Evolutionary conservation across 1,140 invertebrate species (phyloP).

Genomic region (Spodoptera litura): DNA sequence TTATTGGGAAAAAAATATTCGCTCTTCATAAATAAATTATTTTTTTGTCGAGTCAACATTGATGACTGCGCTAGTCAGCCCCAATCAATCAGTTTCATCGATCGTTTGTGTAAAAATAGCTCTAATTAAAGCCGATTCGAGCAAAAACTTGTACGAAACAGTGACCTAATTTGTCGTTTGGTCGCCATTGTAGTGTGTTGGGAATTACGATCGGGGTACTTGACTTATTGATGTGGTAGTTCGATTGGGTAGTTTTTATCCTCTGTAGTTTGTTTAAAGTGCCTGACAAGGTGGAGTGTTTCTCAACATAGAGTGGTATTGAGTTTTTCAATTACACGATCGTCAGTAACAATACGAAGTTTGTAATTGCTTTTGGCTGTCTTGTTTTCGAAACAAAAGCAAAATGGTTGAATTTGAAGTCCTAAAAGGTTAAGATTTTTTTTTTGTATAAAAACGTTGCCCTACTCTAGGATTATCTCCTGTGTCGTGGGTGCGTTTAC

Average conservation of each 20-base stretch:
- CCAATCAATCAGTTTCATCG: conserved; percentile 28
- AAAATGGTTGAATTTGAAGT: too few relatives aligned
- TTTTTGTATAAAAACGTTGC: too few relatives aligned
- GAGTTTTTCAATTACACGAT: too few relatives aligned
- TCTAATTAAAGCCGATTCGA: conserved; percentile 27
- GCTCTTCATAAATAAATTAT: conserved; percentile 23
- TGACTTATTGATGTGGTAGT: conserved; percentile 1
- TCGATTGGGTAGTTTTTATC: neutral
- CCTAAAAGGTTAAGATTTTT: too few relatives aligned
- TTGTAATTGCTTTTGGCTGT: too few relatives aligned
- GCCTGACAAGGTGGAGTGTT: too few relatives aligned
- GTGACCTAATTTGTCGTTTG: conserved; percentile 26
- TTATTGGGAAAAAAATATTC: conserved; percentile 23
- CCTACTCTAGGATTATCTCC: too few relatives aligned
- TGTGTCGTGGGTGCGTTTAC: too few relatives aligned
- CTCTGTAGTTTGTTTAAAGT: too few relatives aligned
- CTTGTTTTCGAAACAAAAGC: too few relatives aligned
- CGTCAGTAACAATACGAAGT: too few relatives aligned
- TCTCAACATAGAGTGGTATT: too few relatives aligned
- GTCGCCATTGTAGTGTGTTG: neutral
- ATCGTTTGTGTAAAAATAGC: conserved; percentile 30
- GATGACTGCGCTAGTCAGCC: conserved; percentile 11
- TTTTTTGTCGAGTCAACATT: neutral
- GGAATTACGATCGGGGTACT: neutral
- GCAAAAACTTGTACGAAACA: neutral